These are phyloP conservation scores for Plotosus lineatus DNA, from an alignment of 2,113 vertebrate genomes.

Conservation along the genomic window DNA sequence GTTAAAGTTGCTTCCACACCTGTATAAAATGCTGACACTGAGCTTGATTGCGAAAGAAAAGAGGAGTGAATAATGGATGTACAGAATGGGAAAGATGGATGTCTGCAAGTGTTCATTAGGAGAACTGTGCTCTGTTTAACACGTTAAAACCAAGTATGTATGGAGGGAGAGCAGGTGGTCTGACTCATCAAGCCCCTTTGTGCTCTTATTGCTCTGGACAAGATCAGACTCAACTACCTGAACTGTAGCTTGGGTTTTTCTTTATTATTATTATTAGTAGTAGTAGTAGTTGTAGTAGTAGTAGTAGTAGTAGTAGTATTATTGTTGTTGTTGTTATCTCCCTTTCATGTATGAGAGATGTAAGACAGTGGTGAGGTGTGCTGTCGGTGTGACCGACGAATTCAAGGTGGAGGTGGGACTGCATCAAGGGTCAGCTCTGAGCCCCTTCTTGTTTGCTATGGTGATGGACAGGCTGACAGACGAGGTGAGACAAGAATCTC, in stretches of 20 bases:
- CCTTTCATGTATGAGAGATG: too few relatives aligned
- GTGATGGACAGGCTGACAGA: too few relatives aligned
- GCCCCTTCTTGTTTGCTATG: too few relatives aligned
- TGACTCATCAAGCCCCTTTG: constrained; percentile 70
- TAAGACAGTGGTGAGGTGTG: too few relatives aligned
- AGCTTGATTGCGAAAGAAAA: not conserved
- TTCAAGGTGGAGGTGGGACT: too few relatives aligned
- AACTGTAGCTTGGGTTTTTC: not conserved
- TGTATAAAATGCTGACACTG: not conserved
- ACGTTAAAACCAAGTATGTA: constrained; percentile 69
- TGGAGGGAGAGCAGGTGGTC: constrained; percentile 42
- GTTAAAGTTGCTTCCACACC: not conserved
- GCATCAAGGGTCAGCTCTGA: too few relatives aligned
- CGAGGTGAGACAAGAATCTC: too few relatives aligned
- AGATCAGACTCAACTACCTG: not conserved
- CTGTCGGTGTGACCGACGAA: too few relatives aligned
- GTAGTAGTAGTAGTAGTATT: too few relatives aligned
- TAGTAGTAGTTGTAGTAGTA: too few relatives aligned
- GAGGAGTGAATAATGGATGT: not conserved
- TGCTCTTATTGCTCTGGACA: constrained; percentile 52
- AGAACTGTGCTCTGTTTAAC: constrained; percentile 67
- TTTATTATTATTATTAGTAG: too few relatives aligned
- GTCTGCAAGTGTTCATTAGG: constrained; percentile 55
- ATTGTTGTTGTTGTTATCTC: too few relatives aligned
- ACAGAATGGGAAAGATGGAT: constrained; percentile 7